A percentile compares a stretch with the other conserved stretches of the same genome.
phyloP scores from a whole-genome alignment of 1,140 invertebrate genomes.

The Drosophila watanabei region DNA sequence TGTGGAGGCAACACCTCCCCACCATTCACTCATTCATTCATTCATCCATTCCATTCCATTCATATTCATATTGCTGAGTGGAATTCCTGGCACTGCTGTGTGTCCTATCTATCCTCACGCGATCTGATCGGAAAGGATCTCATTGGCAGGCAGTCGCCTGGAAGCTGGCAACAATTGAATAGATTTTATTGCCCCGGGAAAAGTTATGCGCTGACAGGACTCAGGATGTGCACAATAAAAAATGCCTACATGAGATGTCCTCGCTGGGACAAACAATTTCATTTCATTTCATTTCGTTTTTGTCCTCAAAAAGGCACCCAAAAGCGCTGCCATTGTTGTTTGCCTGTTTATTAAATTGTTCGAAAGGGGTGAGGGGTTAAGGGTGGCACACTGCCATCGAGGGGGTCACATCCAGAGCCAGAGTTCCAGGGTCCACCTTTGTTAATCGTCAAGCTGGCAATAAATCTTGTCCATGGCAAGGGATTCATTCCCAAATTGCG shows the following conservation, averaged over 20 bases:
- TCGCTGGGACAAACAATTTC: constrained; percentile 59
- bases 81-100: constrained; percentile 46
- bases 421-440: constrained; percentile 52
- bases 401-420: constrained; percentile 1
- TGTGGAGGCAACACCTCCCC: constrained; percentile 6
- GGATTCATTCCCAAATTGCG: constrained; percentile 51
- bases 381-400: neutral
- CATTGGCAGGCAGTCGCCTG: constrained; percentile 58
- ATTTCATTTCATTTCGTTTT: constrained; percentile 37
- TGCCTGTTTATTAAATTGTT: constrained; percentile 76
- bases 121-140: constrained; percentile 52
- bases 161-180: constrained; percentile 73
- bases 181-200: constrained; percentile 64
- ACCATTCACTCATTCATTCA: neutral
- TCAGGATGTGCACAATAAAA: constrained; percentile 50
- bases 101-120: constrained; percentile 49
- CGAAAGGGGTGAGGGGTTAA: constrained; percentile 57
- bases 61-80: constrained; percentile 45
- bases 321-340: constrained; percentile 53
- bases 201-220: constrained; percentile 55
- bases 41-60: neutral
- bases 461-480: constrained; percentile 63
- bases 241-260: constrained; percentile 39
- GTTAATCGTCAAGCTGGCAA: constrained; percentile 74
- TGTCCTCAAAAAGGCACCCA: constrained; percentile 66